A percentile compares a stretch with the other conserved stretches of the same genome.
phyloP scores from a whole-genome alignment of 2,113 vertebrate genomes.

The Leucosticte australis region DNA sequence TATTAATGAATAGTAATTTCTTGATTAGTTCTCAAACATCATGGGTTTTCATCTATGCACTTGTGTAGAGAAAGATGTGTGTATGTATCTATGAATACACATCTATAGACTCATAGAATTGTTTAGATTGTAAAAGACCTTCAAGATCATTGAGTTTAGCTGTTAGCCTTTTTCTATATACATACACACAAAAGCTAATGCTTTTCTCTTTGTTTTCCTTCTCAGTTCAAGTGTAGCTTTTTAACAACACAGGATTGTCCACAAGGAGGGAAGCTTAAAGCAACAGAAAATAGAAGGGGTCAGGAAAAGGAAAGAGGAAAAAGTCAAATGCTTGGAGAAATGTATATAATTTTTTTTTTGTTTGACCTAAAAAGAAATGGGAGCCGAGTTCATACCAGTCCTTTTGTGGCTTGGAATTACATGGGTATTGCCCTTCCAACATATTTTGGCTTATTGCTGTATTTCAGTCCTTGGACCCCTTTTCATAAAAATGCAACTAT shows the following conservation, averaged over 20 bases:
- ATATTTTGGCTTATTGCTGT: background rate
- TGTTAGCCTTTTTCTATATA: background rate
- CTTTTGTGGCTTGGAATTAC: background rate
- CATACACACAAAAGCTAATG: background rate
- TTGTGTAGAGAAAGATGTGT: background rate
- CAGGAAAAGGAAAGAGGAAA: background rate
- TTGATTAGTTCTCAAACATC: background rate
- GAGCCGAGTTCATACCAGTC: background rate
- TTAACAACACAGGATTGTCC: background rate
- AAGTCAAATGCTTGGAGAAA: background rate
- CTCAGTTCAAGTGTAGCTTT: background rate
- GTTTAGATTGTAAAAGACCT: background rate
- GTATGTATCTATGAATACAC: background rate
- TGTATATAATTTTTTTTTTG: background rate
- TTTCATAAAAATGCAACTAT: background rate
- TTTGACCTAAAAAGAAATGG: background rate
- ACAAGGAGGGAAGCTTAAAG: background rate
- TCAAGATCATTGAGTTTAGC: background rate
- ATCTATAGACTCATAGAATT: accelerated
- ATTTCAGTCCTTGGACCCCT: background rate
- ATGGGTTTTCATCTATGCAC: background rate
- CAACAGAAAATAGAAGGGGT: background rate
- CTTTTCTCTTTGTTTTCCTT: background rate
- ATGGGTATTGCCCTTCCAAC: background rate
- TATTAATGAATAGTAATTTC: background rate